Base-by-base conservation (phyloP, 2,888 invertebrate genomes). In the Capitulum mitella region DNA sequence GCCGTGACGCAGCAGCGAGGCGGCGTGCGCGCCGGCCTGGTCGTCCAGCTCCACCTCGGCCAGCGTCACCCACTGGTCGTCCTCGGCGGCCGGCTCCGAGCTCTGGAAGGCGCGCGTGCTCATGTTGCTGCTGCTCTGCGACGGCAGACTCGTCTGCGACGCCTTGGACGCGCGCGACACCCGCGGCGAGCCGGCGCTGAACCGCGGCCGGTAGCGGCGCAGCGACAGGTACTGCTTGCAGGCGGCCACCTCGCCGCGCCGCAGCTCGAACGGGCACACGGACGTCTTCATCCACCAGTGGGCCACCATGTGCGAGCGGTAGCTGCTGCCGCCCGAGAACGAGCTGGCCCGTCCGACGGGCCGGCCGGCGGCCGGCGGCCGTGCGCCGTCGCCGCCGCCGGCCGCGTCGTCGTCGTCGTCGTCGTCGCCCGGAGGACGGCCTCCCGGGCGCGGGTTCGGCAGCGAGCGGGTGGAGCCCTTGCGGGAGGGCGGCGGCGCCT, bases 251-350 rank as follows among this genome's bases (percentile, higher is more conserved):
- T 51, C 61, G 61, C 32, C 16, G 64, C 46, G 46, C n/a, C 58
- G 61, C 37, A 78, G 64, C 64, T 48, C 58, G 48, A 37, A 46
- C 46, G 54, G 48, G 34, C 79, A 79, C 40, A 93, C 89, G 85
- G 92, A 91, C 85, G 92, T 93, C 89, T 94, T 94, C 88, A 94
- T 91, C 93, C 94, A 94, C 94, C 94, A 94, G 88, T 94, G 94
- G 82, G 93, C 94, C 86, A 94, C 94, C 86, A 94, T 88, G 84
- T 93, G 93, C 77, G 93, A 93, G 80, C 91, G 92, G 86, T 91
- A 94, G n/a, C 79, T 80, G 54, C 78, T 78, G 43, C 64, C 78
- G 51, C 58, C 74, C 19, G 77, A 77, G 51, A 34, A 19, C 14
- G 46, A 46, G n/a, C 46, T 43, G n/a, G 46, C 16, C 16, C 70